phyloP scores from a whole-genome alignment of 2,888 invertebrate species.

The Drosophila mettleri region DNA sequence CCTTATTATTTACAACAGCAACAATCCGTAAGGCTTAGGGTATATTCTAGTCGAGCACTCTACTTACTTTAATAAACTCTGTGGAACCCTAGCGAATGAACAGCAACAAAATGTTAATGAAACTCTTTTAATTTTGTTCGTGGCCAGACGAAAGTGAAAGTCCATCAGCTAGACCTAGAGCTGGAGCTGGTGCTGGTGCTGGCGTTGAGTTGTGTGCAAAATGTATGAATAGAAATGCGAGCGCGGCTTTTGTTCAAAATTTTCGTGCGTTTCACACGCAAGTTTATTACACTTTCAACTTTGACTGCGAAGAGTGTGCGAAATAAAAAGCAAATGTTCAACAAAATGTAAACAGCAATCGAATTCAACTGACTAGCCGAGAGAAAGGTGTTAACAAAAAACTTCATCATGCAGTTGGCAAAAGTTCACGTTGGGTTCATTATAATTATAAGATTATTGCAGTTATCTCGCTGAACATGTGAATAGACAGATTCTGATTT shows the following conservation, averaged over 20 bases:
- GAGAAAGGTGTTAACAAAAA: constrained; percentile 50
- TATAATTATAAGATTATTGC: background rate
- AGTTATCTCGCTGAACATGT: constrained; percentile 13
- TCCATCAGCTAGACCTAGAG: constrained; percentile 37
- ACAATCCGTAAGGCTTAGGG: background rate
- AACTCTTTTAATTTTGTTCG: constrained; percentile 55
- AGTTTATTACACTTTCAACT: constrained; percentile 75
- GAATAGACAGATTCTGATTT: constrained; percentile 5
- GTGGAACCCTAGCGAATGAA: constrained; percentile 14
- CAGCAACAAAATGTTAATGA: constrained; percentile 59
- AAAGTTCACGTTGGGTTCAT: constrained; percentile 2
- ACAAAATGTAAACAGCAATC: constrained; percentile 34
- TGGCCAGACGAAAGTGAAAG: constrained; percentile 62
- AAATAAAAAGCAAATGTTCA: constrained; percentile 35
- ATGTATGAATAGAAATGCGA: constrained; percentile 49
- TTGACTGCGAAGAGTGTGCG: constrained; percentile 53
- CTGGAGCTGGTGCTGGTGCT: too few relatives aligned
- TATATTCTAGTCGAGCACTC: background rate
- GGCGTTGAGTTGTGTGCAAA: constrained; percentile 32
- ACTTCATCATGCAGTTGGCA: constrained; percentile 11
- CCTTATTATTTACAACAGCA: too few relatives aligned
- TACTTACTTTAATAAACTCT: constrained; percentile 7
- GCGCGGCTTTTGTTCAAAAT: constrained; percentile 58
- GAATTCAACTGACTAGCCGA: constrained; percentile 26
- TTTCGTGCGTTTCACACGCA: constrained; percentile 68